phyloP scores from a whole-genome alignment of 2,113 vertebrate genomes.

The Ammodytes marinus region DNA sequence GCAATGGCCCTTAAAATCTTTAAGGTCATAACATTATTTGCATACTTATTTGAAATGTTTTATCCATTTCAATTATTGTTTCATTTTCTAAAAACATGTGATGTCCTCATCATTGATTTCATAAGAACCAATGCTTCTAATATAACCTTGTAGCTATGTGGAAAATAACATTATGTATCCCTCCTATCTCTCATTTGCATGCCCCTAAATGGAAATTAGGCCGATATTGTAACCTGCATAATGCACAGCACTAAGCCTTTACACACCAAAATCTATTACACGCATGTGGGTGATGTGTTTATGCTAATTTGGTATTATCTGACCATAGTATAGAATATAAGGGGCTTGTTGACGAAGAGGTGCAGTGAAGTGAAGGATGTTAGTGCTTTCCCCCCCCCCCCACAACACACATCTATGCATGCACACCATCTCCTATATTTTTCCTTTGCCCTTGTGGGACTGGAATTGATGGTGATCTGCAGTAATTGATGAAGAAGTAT shows the following conservation, averaged over 20 bases:
- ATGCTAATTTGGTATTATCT: constrained; percentile 56
- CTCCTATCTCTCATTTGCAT: constrained; percentile 44
- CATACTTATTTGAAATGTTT: not conserved
- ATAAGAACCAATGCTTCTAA: constrained; percentile 18
- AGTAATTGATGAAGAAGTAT: constrained; percentile 72
- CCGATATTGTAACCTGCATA: constrained; percentile 14
- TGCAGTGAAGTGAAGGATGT: constrained; percentile 42
- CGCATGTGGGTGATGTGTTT: constrained; percentile 45
- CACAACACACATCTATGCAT: constrained; percentile 13
- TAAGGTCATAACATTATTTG: not conserved
- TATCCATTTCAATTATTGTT: not conserved
- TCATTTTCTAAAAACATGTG: not conserved
- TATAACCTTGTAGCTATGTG: constrained; percentile 49
- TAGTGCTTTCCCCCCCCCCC: too few relatives aligned
- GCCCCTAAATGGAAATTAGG: constrained; percentile 56
- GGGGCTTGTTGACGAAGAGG: constrained; percentile 29
- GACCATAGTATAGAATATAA: constrained; percentile 11
- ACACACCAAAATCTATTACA: constrained; percentile 55
- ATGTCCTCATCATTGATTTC: constrained; percentile 31
- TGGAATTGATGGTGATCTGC: constrained; percentile 70
- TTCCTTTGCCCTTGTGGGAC: constrained; percentile 56
- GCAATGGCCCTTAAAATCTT: not conserved
- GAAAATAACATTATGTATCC: constrained; percentile 29
- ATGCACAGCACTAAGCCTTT: not conserved
- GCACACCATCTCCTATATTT: constrained; percentile 57